A percentile compares a stretch with the other conserved stretches of the same genome.
Conservation (phyloP, 2,888 invertebrate species). For the Augochlorella aurata region DNA sequence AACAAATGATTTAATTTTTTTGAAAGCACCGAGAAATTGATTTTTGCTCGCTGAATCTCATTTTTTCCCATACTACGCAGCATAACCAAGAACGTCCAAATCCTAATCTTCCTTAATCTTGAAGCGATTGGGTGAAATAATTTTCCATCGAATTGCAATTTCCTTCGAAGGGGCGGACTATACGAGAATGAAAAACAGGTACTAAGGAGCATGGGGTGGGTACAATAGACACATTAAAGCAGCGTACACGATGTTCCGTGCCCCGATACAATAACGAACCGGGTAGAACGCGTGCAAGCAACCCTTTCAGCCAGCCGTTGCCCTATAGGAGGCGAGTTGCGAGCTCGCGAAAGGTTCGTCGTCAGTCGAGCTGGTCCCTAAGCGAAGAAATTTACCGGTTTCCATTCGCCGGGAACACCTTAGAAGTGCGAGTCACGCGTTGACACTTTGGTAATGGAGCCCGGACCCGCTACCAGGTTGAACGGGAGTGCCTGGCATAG, state of each 20-base stretch:
- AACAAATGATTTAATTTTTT: too few species aligned
- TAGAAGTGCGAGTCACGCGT: conserved; percentile 57
- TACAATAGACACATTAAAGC: background rate
- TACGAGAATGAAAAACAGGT: background rate
- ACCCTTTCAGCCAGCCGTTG: conserved; percentile 2
- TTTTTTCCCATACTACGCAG: too few species aligned
- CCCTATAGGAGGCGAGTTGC: background rate
- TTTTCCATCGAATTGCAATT: background rate
- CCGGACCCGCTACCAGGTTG: conserved; percentile 58
- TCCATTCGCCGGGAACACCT: conserved; percentile 32
- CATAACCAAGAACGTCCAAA: too few species aligned
- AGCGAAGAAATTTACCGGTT: conserved; percentile 37
- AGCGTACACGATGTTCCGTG: background rate
- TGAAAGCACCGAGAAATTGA: too few species aligned
- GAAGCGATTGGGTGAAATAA: too few species aligned
- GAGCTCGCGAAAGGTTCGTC: conserved; percentile 10
- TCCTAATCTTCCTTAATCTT: too few species aligned
- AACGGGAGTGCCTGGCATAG: conserved; percentile 59
- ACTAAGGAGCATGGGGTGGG: background rate
- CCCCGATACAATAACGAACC: background rate
- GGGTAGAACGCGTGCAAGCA: background rate
- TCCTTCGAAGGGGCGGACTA: background rate
- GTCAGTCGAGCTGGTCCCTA: conserved; percentile 19
- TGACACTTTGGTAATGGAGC: conserved; percentile 70
- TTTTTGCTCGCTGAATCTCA: too few species aligned